Percentiles rank a stretch among this genome's conserved stretches.
These are phyloP conservation scores for Exaiptasia diaphana DNA, from an alignment of 64 coral and sea anemone genomes.

Conservation along the genomic window DNA sequence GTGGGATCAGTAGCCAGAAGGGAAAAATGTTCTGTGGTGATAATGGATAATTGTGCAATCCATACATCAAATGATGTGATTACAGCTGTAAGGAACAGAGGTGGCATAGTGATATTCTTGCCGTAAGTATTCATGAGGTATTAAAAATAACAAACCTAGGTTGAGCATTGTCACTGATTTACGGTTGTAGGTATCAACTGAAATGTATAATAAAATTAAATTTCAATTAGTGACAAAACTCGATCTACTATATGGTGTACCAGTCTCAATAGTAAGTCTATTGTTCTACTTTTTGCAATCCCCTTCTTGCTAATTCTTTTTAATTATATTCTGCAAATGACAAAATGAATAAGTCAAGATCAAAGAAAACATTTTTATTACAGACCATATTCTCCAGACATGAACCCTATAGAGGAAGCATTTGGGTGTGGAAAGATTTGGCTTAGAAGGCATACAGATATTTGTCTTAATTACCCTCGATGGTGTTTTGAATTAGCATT, in stretches of 20 bases:
- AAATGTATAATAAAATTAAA: too few relatives aligned
- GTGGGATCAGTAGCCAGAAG: conserved; percentile 36
- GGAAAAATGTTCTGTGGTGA: conserved; percentile 38
- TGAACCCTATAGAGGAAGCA: conserved; percentile 18
- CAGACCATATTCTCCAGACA: conserved; percentile 9
- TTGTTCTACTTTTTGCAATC: neutral
- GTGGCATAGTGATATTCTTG: conserved; percentile 50
- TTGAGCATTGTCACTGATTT: too few relatives aligned
- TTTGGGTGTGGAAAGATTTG: conserved; percentile 1
- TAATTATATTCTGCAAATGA: neutral
- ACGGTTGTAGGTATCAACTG: too few relatives aligned
- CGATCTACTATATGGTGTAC: neutral
- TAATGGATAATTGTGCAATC: conserved; percentile 58
- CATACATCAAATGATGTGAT: conserved; percentile 26
- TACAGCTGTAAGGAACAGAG: conserved; percentile 48
- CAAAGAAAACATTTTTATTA: neutral
- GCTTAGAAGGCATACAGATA: conserved; percentile 6
- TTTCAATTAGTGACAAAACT: too few relatives aligned
- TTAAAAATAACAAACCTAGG: neutral
- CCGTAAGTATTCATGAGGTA: conserved; percentile 31
- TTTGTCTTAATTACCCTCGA: neutral
- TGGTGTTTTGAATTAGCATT: conserved; percentile 19
- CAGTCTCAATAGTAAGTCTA: too few relatives aligned
- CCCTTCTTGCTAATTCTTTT: neutral
- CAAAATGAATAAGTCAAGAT: neutral